Conservation (phyloP, 1,140 invertebrate genomes). For the Portunus trituberculatus region DNA sequence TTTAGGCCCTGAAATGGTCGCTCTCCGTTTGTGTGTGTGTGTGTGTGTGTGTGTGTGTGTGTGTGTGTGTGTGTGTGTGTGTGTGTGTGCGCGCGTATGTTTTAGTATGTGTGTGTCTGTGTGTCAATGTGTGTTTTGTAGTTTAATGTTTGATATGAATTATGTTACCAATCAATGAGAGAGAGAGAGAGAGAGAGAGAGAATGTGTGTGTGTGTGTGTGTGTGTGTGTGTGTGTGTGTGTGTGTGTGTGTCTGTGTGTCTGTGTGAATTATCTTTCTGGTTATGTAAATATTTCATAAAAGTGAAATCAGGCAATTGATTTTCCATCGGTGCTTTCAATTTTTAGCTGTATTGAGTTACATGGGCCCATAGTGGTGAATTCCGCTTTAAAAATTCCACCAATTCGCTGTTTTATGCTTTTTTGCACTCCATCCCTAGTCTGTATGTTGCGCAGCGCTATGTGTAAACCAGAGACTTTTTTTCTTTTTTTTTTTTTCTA, state of each 20-base stretch:
- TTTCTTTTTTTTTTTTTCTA: background rate
- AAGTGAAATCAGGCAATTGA: conserved; percentile 22
- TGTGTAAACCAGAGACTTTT: background rate
- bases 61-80: conserved; percentile 41
- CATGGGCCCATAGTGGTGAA: background rate
- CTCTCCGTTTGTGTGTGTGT: background rate
- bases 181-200: background rate
- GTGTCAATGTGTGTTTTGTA: background rate
- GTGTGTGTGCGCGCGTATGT: conserved; percentile 16
- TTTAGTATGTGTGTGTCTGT: background rate
- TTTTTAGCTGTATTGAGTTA: conserved; percentile 8
- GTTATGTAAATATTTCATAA: conserved; percentile 24
- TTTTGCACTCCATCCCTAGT: background rate
- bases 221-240: background rate
- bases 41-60: conserved; percentile 28
- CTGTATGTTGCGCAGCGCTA: background rate
- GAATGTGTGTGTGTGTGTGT: background rate
- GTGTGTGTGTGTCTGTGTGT: background rate
- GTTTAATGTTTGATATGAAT: conserved; percentile 26
- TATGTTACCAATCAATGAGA: background rate
- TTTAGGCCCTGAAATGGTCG: background rate
- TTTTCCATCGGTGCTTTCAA: background rate
- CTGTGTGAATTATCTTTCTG: background rate
- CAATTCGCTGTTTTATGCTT: conserved; percentile 3
- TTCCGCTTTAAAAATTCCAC: background rate